These are phyloP conservation scores for Conus canariensis DNA, from an alignment of 2,888 invertebrate species.

Conservation along the genomic window DNA sequence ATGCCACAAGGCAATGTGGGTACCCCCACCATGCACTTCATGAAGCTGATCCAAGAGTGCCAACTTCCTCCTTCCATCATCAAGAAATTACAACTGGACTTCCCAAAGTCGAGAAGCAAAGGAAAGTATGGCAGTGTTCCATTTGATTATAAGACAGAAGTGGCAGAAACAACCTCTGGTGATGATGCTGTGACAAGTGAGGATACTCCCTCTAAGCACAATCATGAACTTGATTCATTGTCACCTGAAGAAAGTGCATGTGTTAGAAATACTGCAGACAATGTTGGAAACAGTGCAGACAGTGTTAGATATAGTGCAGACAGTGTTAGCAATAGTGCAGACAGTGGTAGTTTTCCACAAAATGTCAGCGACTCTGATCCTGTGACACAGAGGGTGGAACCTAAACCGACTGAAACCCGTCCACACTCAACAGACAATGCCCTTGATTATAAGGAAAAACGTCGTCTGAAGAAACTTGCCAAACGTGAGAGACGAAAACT, in stretches of 20 bases:
- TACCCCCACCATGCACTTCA: constrained; percentile 80
- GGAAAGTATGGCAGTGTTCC: constrained; percentile 79
- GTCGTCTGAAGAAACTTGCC: constrained; percentile 44
- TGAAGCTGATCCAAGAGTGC: constrained; percentile 79
- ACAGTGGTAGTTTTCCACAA: background rate
- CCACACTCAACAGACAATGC: background rate
- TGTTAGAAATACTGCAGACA: background rate
- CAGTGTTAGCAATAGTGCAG: background rate
- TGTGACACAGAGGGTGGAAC: background rate
- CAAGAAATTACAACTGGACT: constrained; percentile 78
- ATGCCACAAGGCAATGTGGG: constrained; percentile 83
- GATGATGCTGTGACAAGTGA: constrained; percentile 36
- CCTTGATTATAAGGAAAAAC: constrained; percentile 44
- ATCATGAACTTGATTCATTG: too few species aligned
- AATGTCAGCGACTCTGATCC: background rate
- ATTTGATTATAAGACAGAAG: constrained; percentile 75
- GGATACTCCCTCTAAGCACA: too few species aligned
- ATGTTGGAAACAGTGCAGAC: background rate
- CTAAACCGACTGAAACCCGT: background rate
- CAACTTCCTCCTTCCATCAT: constrained; percentile 79
- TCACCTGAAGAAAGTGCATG: background rate
- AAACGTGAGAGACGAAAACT: constrained; percentile 42
- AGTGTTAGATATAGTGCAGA: background rate
- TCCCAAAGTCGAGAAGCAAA: constrained; percentile 73
- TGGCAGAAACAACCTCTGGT: constrained; percentile 31